A percentile compares a stretch with the other conserved stretches of the same genome.
phyloP scores from a whole-genome alignment of 92 coral and sea anemone species.

The Siderastrea radians region DNA sequence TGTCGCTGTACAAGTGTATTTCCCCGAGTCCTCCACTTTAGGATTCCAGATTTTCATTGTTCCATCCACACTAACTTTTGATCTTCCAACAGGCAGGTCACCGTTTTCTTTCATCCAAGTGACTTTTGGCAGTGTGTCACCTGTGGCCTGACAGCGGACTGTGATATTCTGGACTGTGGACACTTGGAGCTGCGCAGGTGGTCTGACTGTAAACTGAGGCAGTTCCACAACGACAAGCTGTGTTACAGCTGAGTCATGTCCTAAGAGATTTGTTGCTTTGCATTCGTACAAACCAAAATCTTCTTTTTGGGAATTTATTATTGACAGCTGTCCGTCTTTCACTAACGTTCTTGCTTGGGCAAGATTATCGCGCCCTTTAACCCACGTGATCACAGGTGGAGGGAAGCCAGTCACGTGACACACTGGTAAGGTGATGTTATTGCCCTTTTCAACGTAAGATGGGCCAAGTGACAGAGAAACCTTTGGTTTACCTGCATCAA shows the following conservation, averaged over 20 bases:
- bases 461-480: slow-evolving; percentile 34
- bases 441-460: slow-evolving; percentile 10
- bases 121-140: slow-evolving; percentile 20
- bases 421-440: slow-evolving; percentile 18
- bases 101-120: slow-evolving; percentile 31
- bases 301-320: slow-evolving; percentile 6
- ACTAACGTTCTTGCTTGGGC: background rate
- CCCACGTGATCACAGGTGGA: slow-evolving; percentile 10
- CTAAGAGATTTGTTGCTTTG: slow-evolving; percentile 18
- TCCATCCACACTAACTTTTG: slow-evolving; percentile 15
- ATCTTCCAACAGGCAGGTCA: slow-evolving; percentile 19
- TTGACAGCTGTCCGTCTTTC: slow-evolving; percentile 21
- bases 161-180: background rate
- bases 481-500: background rate
- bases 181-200: background rate
- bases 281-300: slow-evolving; percentile 39
- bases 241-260: slow-evolving; percentile 4
- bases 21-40: slow-evolving; percentile 35
- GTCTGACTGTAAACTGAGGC: slow-evolving; percentile 12
- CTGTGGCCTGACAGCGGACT: slow-evolving; percentile 22
- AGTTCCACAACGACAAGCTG: slow-evolving; percentile 19
- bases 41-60: slow-evolving; percentile 24
- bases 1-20: slow-evolving; percentile 15
- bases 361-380: background rate
- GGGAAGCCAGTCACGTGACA: slow-evolving; percentile 49